Evolutionary conservation across 2,888 invertebrate genomes (phyloP), one percentile per base, ranked within the genome.

Genomic region (Xylocampa areola): DNA sequence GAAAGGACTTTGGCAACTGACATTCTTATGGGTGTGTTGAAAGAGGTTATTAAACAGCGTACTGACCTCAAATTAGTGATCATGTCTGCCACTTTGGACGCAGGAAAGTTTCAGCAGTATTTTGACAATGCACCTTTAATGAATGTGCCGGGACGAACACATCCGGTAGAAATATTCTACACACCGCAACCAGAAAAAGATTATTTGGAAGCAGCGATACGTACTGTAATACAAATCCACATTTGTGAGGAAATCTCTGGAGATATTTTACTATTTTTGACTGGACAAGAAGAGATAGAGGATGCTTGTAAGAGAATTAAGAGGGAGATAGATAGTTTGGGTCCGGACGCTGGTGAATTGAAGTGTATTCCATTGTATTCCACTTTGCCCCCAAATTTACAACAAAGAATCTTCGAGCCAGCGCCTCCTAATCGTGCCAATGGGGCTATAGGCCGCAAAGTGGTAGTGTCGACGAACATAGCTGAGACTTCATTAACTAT

Each of bases 311-410:
- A 99, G 86, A 94, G 99, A 73, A 98, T 99, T 54, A 98, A 98
- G 87, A 94, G 98, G 4, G 99, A 99, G 93, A 97, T 93, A 57
- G 99, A 99, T 79, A 98, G 98, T 90, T 92, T 99, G 14, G 99
- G 99, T 0, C 97, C 98, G 0, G 99, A 99, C 79, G 98, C 98
- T 3, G 99, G 99, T 0, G 99, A 99, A 85, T 90, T 99, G 37
- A 99, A 98, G 87, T 99, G 99, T 91, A 99, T 99, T 87, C 99
- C 99, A 0, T 90, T 99, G 27, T 99, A 99, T 92, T 99, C 99
- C 0, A 99, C 99, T 0, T 92, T 99, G 35, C 99, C 99, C 2
- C 99, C 99, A 0, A 98, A 98, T 87, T 94, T 99, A 32, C 99
- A 99, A 82, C 99, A 99, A 83, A 77, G 99, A 58, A 99, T 99